Evolutionary conservation across 2,113 vertebrate genomes (phyloP).

Genomic region (Dicaeum eximium): DNA sequence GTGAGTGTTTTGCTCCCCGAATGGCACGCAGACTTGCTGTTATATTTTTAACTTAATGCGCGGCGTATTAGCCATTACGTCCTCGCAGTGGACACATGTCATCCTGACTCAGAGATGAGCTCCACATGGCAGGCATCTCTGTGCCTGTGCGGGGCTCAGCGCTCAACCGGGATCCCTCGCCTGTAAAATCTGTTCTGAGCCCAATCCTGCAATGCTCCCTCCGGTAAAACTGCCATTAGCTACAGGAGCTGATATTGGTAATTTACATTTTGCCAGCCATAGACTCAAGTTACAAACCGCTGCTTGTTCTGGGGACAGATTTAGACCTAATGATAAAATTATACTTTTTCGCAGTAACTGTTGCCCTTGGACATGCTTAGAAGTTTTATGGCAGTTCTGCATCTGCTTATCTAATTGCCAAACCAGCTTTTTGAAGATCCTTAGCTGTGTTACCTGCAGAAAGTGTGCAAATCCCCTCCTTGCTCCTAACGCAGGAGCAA

Average conservation of each 20-base stretch:
- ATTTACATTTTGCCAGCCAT: slow-evolving; percentile 48
- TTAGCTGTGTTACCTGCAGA: slow-evolving; percentile 47
- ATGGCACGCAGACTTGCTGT: slow-evolving; percentile 27
- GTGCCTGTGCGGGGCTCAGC: neutral
- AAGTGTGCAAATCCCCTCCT: neutral
- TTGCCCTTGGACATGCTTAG: slow-evolving; percentile 62
- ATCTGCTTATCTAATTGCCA: slow-evolving; percentile 46
- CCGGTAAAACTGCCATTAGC: slow-evolving; percentile 45
- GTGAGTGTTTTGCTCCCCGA: slow-evolving; percentile 38
- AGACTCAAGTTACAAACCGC: slow-evolving; percentile 6
- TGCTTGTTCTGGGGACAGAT: slow-evolving; percentile 64
- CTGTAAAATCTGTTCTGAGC: slow-evolving; percentile 42
- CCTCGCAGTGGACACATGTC: slow-evolving; percentile 47
- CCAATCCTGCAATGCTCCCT: slow-evolving; percentile 46
- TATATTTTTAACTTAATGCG: slow-evolving; percentile 56
- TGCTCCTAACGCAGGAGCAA: neutral
- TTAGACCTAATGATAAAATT: slow-evolving; percentile 70
- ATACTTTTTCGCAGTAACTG: slow-evolving; percentile 48
- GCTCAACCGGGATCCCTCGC: slow-evolving; percentile 8
- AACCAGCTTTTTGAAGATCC: slow-evolving; percentile 20
- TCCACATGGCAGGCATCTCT: slow-evolving; percentile 52
- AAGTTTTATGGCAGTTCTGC: slow-evolving; percentile 61
- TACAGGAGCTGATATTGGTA: slow-evolving; percentile 52
- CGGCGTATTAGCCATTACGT: slow-evolving; percentile 8
- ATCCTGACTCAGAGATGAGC: slow-evolving; percentile 27